These are phyloP conservation scores for Theretra japonica DNA, from an alignment of 2,888 invertebrate species.

Conservation along the genomic window DNA sequence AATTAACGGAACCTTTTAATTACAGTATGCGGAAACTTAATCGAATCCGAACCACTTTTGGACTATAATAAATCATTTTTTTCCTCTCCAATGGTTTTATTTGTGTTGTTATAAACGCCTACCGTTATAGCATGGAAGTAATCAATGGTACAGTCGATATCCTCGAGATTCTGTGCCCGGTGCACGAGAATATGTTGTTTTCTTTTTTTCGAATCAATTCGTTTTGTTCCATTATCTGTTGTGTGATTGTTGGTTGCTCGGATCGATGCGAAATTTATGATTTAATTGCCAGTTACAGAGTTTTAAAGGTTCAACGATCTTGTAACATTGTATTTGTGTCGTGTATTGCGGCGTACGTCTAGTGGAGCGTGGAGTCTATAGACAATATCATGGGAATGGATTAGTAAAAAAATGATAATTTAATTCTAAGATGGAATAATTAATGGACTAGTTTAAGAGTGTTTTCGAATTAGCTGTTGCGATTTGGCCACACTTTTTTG, in stretches of 20 bases:
- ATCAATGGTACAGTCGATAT: constrained; percentile 30
- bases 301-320: constrained; percentile 58
- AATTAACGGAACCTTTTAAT: constrained; percentile 59
- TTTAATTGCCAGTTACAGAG: constrained; percentile 76
- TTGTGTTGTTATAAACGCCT: constrained; percentile 45
- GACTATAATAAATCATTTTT: constrained; percentile 61
- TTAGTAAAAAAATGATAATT: constrained; percentile 15
- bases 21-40: constrained; percentile 52
- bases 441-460: constrained; percentile 3
- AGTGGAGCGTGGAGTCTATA: constrained; percentile 52
- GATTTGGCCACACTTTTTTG: neutral
- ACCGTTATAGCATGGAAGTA: constrained; percentile 41
- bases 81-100: constrained; percentile 48
- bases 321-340: constrained; percentile 41
- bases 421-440: neutral
- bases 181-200: constrained; percentile 38
- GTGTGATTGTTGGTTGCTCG: constrained; percentile 82
- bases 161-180: constrained; percentile 46
- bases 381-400: constrained; percentile 27
- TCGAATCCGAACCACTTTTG: constrained; percentile 55
- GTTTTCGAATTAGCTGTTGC: constrained; percentile 6
- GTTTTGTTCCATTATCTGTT: constrained; percentile 80
- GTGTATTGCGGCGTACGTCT: constrained; percentile 38
- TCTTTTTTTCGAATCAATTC: constrained; percentile 64
- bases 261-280: constrained; percentile 81